Base-by-base conservation (phyloP, 2,113 vertebrate genomes). In the Camelus dromedarius region DNA sequence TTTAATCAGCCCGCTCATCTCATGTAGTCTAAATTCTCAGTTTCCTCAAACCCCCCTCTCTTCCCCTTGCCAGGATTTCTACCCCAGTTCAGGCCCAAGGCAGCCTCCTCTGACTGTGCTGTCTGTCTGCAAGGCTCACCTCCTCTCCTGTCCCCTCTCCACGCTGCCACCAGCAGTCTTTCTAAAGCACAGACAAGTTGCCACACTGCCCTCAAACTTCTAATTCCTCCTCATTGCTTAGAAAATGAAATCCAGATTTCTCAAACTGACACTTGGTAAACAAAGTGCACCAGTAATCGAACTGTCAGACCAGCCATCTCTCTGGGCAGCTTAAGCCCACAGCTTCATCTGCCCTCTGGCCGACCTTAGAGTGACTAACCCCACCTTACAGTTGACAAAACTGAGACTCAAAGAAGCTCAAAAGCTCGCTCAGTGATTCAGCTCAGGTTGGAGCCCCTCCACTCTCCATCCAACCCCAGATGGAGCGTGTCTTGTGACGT, bases 1-100 rank as follows among this genome's bases (percentile, higher is more conserved):
- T 5, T n/a, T 14, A 32, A 11, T 8, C 76, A 18, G 82, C 16
- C n/a, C 54, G 54, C 1, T 32, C 38, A 38, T 15, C 73, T 5
- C 19, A 0, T 12, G 0, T 0, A 22, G 9, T 56, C 84, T n/a
- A n/a, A 19, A 26, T 16, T 38, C 38, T 54, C 35, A 9, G 15
- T 62, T 46, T 32, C 70, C 80, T n/a, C 42, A 64, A 77, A 28
- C 10, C 15, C 7, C 1, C 32, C 48, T 15, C 4, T 30, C 28
- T 48, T 30, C 62, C 75, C 18, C 72, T 5, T 12, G 22, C 80
- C 26, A 13, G 19, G 32, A 12, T n/a, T 66, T 54, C 73, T 6
- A 4, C 18, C 48, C 13, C 30, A 3, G 3, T 0, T 64, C 24
- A 56, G 92, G 24, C 13, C 58, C 83, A 4, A 3, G 10, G 18